These are phyloP conservation scores for Pycnomerus fuliginosus DNA, from an alignment of 2,888 invertebrate species.

Conservation along the genomic window DNA sequence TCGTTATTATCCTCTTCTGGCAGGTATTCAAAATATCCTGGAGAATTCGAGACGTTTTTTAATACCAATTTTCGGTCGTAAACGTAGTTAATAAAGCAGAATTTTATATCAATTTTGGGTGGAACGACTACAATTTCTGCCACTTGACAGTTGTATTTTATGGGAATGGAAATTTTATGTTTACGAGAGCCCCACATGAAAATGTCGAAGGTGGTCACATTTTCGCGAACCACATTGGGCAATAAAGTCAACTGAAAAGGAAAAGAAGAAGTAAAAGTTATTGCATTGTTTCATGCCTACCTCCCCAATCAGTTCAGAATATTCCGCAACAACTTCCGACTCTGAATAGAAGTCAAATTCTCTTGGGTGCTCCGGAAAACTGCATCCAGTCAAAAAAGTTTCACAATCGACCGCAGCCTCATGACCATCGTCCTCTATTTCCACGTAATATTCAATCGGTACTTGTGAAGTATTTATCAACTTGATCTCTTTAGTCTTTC, in stretches of 20 bases:
- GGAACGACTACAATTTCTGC: slow-evolving; percentile 55
- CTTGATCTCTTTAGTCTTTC: slow-evolving; percentile 52
- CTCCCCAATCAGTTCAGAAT: too few relatives aligned
- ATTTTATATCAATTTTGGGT: slow-evolving; percentile 56
- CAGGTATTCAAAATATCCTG: too few relatives aligned
- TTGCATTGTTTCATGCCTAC: too few relatives aligned
- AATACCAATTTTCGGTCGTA: slow-evolving; percentile 57
- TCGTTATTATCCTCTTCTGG: slow-evolving; percentile 10
- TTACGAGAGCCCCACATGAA: slow-evolving; percentile 61
- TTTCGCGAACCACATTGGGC: slow-evolving; percentile 56
- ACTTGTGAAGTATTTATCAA: slow-evolving; percentile 60
- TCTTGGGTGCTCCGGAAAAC: slow-evolving; percentile 55
- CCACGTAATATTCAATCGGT: slow-evolving; percentile 56
- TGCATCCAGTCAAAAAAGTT: slow-evolving; percentile 52
- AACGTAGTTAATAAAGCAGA: slow-evolving; percentile 61
- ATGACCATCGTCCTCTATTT: slow-evolving; percentile 58
- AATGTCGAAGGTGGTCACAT: slow-evolving; percentile 55
- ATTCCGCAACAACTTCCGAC: too few relatives aligned
- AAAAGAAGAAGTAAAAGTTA: too few relatives aligned
- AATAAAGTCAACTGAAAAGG: slow-evolving; percentile 57
- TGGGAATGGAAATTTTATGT: slow-evolving; percentile 56
- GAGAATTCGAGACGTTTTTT: too few relatives aligned
- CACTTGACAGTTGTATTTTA: slow-evolving; percentile 56
- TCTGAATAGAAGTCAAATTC: slow-evolving; percentile 51
- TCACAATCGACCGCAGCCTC: slow-evolving; percentile 55